Base-by-base conservation (phyloP, 2,888 invertebrate genomes). In the Lepas anatifera region DNA sequence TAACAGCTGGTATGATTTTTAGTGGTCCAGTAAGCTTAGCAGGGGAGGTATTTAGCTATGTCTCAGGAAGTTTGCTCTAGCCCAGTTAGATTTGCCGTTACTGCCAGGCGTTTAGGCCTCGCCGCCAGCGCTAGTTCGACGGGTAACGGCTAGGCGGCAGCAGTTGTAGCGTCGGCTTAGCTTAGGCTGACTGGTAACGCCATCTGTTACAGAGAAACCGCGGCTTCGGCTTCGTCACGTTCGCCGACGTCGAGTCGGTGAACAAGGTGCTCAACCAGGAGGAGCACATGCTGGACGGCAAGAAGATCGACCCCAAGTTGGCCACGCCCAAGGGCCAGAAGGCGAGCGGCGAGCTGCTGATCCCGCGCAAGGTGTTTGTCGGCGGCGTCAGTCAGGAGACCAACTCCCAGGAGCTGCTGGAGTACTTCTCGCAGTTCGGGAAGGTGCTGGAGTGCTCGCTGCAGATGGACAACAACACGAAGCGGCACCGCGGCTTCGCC, bases 381-480 rank as follows among this genome's bases (percentile, higher is more conserved):
- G 93, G 93, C 69, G 93, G 93, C 71, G 92, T 93, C 72, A 92
- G 92, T 71, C 93, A 93, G 80, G 93, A 93, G 82, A 93, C 93
- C 2, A 90, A 91, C 41, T 90, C 91, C 69, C 93, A 93, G 71
- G 93, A 93, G 81, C 92, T 93, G 11, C 89, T 92, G 80, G 89
- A 89, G 48, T 93, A 92, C 81, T 93, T 93, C 84, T 87, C 87
- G 74, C 92, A 92, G 81, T 93, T 92, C 80, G 93, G 93, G 27
- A 88, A 89, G 78, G 73, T 73, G 35, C 48, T 72, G 63, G 13
- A 48, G 32, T 66, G 29, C 27, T 37, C 41, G 18, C 92, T 93
- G 92, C 84, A 93, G 75, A 93, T 93, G 92, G 92, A 93, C 79
- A 92, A 93, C 81, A 92, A 93, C 81, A 93, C 93, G 41, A 92